A percentile compares a stretch with the other conserved stretches of the same genome.
These are phyloP conservation scores for Hyperopisus bebe DNA, from an alignment of 2,113 vertebrate genomes.

Conservation along the genomic window DNA sequence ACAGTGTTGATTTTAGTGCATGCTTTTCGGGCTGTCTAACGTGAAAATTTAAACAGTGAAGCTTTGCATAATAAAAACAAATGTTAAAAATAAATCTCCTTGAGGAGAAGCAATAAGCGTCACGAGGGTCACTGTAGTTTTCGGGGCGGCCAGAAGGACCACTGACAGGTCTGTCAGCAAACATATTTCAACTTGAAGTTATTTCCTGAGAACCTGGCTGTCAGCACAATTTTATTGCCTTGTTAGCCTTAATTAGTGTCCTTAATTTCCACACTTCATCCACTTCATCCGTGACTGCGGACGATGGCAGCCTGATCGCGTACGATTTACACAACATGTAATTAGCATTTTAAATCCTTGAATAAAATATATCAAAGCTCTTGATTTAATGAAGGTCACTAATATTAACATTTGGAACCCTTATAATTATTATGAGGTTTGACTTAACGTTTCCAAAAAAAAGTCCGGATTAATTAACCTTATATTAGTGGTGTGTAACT, in stretches of 20 bases:
- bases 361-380: not conserved
- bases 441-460: not conserved
- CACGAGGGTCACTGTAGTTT: not conserved
- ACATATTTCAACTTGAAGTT: not conserved
- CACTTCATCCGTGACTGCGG: not conserved
- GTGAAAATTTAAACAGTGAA: not conserved
- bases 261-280: not conserved
- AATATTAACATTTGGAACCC: not conserved
- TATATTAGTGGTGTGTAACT: not conserved
- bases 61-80: not conserved
- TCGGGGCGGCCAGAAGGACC: not conserved
- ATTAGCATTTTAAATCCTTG: not conserved
- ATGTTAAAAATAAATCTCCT: not conserved
- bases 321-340: not conserved
- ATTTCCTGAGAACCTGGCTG: not conserved
- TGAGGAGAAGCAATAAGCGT: not conserved
- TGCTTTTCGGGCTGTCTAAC: not conserved
- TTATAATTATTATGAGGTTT: not conserved
- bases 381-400: not conserved
- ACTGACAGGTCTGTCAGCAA: not conserved
- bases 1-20: not conserved
- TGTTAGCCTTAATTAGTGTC: not conserved
- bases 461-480: not conserved
- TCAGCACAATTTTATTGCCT: not conserved
- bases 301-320: not conserved